Percentiles rank a stretch among this genome's conserved stretches.
Conservation (phyloP, 2,797 vertebrate species). For the Babyrousa celebensis region DNA sequence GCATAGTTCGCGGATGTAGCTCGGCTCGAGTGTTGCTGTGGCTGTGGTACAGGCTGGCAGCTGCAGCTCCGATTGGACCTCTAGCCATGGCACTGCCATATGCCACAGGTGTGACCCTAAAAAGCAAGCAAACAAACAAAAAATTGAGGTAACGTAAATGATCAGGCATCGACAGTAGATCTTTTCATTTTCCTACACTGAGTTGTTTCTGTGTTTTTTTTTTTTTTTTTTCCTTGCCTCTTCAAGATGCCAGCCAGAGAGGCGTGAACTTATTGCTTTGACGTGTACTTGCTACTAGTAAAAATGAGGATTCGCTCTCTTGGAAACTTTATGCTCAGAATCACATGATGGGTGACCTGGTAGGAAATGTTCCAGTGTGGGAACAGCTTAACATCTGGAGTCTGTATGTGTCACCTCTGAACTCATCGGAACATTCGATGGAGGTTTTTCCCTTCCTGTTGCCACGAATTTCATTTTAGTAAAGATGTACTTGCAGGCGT, state of each 20-base stretch:
- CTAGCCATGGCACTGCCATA: too few species aligned
- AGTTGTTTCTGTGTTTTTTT: not conserved
- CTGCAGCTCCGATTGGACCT: too few species aligned
- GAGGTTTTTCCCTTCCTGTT: not conserved
- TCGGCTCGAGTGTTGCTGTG: too few species aligned
- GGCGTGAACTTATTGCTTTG: slow-evolving; percentile 8
- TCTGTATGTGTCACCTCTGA: not conserved
- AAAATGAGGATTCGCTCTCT: not conserved
- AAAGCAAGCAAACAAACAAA: too few species aligned
- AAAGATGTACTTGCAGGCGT: not conserved
- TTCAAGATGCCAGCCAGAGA: slow-evolving; percentile 16
- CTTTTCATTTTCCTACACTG: not conserved
- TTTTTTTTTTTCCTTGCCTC: not conserved
- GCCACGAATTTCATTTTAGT: not conserved
- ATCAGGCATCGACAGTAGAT: not conserved
- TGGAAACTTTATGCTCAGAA: slow-evolving; percentile 50
- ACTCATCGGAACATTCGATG: not conserved
- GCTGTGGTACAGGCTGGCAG: too few species aligned
- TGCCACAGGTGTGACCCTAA: too few species aligned
- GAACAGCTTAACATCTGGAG: slow-evolving; percentile 51
- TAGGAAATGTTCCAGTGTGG: not conserved
- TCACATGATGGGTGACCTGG: not conserved
- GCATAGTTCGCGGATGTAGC: too few species aligned
- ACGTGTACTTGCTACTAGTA: not conserved
- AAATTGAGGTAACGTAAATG: not conserved